phyloP scores from a whole-genome alignment of 2,797 vertebrate genomes.

The Schizothorax lantsangensis region DNA sequence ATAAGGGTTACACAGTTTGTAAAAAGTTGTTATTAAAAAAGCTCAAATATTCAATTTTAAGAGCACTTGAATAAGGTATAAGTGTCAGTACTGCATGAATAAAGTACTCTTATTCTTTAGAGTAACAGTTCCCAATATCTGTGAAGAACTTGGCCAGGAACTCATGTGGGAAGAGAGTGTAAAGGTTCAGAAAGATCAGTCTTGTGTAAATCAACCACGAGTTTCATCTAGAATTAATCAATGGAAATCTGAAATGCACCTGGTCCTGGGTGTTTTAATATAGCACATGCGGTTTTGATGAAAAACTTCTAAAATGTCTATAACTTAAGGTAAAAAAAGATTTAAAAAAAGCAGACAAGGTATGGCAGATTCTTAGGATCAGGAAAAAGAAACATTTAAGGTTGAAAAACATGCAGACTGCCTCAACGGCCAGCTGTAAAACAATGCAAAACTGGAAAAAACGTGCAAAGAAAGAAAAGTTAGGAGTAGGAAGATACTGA shows the following conservation, averaged over 20 bases:
- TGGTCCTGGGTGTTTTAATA: slow-evolving; percentile 14
- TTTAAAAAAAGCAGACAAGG: not conserved
- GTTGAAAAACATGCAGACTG: slow-evolving; percentile 18
- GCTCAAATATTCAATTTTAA: not conserved
- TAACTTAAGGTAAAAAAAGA: not conserved
- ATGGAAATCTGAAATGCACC: not conserved
- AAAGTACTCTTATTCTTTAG: slow-evolving; percentile 5
- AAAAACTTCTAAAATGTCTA: not conserved
- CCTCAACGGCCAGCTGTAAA: slow-evolving; percentile 9
- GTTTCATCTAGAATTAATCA: not conserved
- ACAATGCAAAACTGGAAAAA: slow-evolving; percentile 37
- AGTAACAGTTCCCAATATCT: slow-evolving; percentile 2
- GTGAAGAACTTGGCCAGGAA: not conserved
- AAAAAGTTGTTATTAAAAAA: not conserved
- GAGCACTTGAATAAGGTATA: not conserved
- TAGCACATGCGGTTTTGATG: not conserved
- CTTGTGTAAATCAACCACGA: not conserved
- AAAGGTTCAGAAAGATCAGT: not conserved
- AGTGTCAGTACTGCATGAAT: not conserved
- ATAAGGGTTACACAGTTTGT: not conserved
- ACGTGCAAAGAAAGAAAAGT: slow-evolving; percentile 29
- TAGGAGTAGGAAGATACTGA: not conserved
- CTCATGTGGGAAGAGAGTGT: not conserved
- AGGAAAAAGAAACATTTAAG: slow-evolving; percentile 2
- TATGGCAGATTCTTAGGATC: not conserved